phyloP scores from a whole-genome alignment of 2,797 vertebrate genomes.

The Urosaurus nigricauda region DNA sequence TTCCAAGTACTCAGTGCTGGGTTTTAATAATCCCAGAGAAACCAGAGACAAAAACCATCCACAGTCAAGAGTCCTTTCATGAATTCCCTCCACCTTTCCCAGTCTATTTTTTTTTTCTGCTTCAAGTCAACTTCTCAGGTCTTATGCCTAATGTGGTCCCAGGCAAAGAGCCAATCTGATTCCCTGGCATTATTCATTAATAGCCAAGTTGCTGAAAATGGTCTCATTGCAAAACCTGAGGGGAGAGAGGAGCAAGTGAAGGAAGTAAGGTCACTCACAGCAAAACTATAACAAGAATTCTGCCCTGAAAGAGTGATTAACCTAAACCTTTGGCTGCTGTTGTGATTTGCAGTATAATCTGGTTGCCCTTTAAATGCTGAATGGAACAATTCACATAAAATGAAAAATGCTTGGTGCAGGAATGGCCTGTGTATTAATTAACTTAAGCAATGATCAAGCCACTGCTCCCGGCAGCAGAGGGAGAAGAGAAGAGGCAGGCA shows the following conservation, averaged over 20 bases:
- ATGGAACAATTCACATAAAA: neutral
- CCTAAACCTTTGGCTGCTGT: neutral
- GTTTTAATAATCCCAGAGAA: neutral
- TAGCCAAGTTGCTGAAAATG: neutral
- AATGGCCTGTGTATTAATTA: neutral
- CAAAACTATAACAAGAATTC: neutral
- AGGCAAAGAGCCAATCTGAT: neutral
- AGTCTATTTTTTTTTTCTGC: neutral
- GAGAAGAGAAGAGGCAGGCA: too few relatives aligned
- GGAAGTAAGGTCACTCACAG: fast-evolving
- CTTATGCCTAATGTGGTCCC: fast-evolving
- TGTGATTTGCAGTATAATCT: neutral
- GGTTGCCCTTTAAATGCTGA: neutral
- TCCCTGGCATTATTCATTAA: neutral
- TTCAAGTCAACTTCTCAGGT: neutral
- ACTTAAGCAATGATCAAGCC: neutral
- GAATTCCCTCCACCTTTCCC: neutral
- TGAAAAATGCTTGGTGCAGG: neutral
- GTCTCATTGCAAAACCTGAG: neutral
- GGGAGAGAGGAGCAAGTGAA: fast-evolving
- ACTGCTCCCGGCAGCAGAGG: too few relatives aligned
- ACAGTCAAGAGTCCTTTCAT: neutral
- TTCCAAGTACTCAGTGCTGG: neutral
- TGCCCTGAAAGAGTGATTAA: neutral
- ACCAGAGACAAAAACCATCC: fast-evolving